phyloP scores from a whole-genome alignment of 2,113 vertebrate species.

The Vulpes vulpes region DNA sequence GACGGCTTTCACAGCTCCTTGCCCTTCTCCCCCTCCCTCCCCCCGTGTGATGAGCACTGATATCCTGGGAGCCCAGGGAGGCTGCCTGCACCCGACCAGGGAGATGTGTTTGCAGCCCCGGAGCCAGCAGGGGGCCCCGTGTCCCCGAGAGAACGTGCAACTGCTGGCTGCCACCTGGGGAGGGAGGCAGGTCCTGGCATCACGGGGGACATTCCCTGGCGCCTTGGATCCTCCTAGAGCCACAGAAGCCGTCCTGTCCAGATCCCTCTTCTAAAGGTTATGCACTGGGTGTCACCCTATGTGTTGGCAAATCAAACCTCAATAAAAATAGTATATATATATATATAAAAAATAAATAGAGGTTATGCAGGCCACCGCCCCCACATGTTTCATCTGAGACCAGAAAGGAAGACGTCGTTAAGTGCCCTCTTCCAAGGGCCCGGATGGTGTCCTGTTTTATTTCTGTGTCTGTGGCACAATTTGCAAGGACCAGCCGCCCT shows the following conservation, averaged over 20 bases:
- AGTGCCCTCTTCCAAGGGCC: not conserved
- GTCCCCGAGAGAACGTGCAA: slow-evolving; percentile 18
- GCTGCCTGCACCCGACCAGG: not conserved
- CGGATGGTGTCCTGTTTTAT: not conserved
- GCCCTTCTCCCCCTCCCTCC: not conserved
- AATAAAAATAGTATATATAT: no score
- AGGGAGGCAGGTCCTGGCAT: not conserved
- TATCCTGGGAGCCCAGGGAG: not conserved
- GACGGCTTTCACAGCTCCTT: not conserved
- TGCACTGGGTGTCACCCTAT: not conserved
- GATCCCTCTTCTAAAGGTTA: not conserved
- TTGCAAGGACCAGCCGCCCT: not conserved
- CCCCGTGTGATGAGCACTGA: accelerated
- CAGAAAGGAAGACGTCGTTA: not conserved
- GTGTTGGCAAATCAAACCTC: no score
- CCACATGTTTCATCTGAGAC: not conserved
- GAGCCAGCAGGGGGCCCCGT: slow-evolving; percentile 66
- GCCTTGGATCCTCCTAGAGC: not conserved
- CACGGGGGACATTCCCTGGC: accelerated
- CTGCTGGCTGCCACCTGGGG: not conserved
- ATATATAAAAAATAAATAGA: not conserved
- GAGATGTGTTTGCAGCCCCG: not conserved
- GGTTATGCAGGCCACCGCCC: not conserved
- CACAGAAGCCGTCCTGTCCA: not conserved
- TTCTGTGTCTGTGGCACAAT: not conserved